phyloP scores from a whole-genome alignment of 2,797 vertebrate species.

The Paguma larvata region DNA sequence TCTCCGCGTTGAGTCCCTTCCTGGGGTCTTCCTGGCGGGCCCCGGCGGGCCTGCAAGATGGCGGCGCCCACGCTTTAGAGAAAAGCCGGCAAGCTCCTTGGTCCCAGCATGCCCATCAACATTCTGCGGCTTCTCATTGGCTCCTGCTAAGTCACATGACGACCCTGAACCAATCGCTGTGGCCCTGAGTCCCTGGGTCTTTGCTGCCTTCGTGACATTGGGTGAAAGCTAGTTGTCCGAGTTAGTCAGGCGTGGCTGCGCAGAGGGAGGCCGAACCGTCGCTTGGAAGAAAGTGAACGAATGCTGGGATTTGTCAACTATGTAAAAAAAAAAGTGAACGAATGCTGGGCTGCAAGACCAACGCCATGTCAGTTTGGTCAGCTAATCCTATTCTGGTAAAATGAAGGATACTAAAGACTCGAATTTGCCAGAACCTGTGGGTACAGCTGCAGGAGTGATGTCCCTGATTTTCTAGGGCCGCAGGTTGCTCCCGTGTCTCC shows the following conservation, averaged over 20 bases:
- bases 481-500: not conserved
- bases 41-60: rapidly evolving
- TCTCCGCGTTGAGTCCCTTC: not conserved
- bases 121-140: not conserved
- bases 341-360: not conserved
- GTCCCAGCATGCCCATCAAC: not conserved
- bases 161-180: not conserved
- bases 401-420: not conserved
- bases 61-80: not conserved
- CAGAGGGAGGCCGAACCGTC: rapidly evolving
- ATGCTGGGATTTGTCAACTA: not conserved
- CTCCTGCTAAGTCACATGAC: not conserved
- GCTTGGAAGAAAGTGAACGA: rapidly evolving
- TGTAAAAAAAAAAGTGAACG: not conserved
- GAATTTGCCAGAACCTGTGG: not conserved
- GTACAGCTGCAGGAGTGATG: rapidly evolving
- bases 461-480: not conserved
- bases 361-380: not conserved
- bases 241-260: too few relatives aligned
- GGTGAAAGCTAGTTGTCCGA: too few relatives aligned
- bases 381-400: not conserved
- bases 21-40: not conserved
- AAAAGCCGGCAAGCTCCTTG: not conserved
- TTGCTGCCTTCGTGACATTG: not conserved
- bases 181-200: not conserved